Conservation (phyloP, 2,888 invertebrate species). For the Malthinus seriepunctatus region DNA sequence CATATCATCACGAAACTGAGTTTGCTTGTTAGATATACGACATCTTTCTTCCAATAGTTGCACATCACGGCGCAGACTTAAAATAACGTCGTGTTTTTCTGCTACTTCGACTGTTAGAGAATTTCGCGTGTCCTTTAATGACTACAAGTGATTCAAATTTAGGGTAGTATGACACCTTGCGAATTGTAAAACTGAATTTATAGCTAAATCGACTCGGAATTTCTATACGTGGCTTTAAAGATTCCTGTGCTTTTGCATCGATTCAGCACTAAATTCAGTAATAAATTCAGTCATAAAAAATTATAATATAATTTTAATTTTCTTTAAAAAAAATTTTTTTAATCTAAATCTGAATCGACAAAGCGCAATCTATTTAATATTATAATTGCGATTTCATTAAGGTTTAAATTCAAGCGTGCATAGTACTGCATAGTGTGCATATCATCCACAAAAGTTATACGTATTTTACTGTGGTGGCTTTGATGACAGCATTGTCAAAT, state of each 20-base stretch:
- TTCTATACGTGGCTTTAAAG: too few relatives aligned
- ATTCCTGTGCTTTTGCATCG: too few relatives aligned
- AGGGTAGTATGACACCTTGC: constrained; percentile 31
- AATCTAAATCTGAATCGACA: constrained; percentile 33
- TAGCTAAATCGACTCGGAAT: too few relatives aligned
- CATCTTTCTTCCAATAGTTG: constrained; percentile 61
- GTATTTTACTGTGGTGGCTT: too few relatives aligned
- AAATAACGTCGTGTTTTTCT: constrained; percentile 60
- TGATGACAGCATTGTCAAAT: too few relatives aligned
- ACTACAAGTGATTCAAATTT: constrained; percentile 49
- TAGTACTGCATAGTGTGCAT: too few relatives aligned
- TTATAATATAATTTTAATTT: too few relatives aligned
- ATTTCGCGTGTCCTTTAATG: constrained; percentile 57
- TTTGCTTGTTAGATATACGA: constrained; percentile 58
- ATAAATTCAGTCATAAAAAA: too few relatives aligned
- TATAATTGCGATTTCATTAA: background rate
- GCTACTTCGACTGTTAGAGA: constrained; percentile 64
- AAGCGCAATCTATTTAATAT: background rate
- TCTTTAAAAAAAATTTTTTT: constrained; percentile 18
- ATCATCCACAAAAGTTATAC: too few relatives aligned
- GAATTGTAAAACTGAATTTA: too few relatives aligned
- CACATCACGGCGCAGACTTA: constrained; percentile 58
- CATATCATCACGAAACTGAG: constrained; percentile 66
- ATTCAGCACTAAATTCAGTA: too few relatives aligned
- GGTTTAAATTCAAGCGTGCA: background rate